phyloP scores from a whole-genome alignment of 2,113 vertebrate genomes.

The Carettochelys insculpta region DNA sequence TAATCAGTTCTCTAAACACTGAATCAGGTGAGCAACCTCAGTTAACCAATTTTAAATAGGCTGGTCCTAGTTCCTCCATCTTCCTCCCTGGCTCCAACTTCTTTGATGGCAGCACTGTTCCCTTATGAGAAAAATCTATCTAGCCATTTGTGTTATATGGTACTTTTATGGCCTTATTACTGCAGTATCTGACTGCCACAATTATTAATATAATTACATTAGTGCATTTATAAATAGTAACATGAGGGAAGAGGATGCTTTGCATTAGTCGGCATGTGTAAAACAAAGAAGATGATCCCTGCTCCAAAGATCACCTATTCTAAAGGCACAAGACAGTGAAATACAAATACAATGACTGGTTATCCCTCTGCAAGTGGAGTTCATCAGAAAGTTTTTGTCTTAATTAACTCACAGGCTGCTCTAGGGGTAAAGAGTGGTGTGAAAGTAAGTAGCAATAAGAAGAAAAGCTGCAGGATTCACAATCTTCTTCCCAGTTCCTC shows the following conservation, averaged over 20 bases:
- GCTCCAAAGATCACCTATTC: accelerated
- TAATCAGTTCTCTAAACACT: not conserved
- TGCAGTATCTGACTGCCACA: not conserved
- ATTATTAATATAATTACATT: not conserved
- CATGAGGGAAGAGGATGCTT: not conserved
- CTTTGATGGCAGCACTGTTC: not conserved
- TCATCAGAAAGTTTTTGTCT: not conserved
- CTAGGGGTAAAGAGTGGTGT: accelerated
- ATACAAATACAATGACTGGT: accelerated
- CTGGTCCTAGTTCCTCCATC: not conserved
- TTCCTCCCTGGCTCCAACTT: not conserved
- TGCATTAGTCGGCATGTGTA: not conserved
- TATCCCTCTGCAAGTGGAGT: not conserved
- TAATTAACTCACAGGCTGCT: not conserved
- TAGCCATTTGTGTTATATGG: accelerated
- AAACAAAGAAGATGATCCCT: not conserved
- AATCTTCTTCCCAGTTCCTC: not conserved
- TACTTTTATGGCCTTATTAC: not conserved
- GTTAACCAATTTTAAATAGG: not conserved
- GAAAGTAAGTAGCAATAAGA: not conserved
- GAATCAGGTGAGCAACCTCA: not conserved
- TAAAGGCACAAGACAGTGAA: accelerated
- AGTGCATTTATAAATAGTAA: not conserved
- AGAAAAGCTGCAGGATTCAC: not conserved
- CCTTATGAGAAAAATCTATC: not conserved